Conservation (phyloP, 2,888 invertebrate species). For the Aquatica leii region DNA sequence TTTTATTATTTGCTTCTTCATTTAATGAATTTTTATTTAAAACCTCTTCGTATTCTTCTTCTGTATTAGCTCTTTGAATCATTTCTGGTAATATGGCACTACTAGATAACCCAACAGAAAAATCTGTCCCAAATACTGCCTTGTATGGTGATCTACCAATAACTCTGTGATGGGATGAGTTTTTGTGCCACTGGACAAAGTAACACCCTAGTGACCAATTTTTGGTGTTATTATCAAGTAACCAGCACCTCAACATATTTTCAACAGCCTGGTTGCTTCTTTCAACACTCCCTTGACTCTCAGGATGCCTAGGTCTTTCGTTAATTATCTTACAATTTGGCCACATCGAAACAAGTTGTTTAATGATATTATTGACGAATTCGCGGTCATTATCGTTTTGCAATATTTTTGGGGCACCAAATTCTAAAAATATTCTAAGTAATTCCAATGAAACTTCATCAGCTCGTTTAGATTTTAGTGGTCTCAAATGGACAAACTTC, state of each 20-base stretch:
- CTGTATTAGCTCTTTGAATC: not conserved
- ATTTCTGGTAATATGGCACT: not conserved
- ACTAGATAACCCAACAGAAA: not conserved
- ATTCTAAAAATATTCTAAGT: no score
- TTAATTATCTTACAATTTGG: no score
- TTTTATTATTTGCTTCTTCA: not conserved
- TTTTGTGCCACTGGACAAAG: not conserved
- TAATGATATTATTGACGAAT: no score
- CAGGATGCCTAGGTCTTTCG: no score
- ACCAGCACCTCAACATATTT: not conserved
- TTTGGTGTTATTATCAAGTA: not conserved
- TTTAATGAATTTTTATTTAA: not conserved
- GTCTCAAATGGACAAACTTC: not conserved
- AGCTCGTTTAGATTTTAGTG: not conserved
- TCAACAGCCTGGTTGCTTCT: not conserved
- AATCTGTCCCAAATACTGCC: not conserved
- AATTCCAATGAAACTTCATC: not conserved
- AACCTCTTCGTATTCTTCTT: not conserved
- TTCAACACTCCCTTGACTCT: no score
- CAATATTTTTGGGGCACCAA: no score
- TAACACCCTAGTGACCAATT: not conserved
- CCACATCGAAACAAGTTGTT: no score
- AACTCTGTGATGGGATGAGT: not conserved
- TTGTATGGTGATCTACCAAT: not conserved
- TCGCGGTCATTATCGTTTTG: not conserved